Evolutionary conservation across 2,113 vertebrate genomes (phyloP), one percentile per base, ranked within the genome.

Genomic region (Anoura caudifer): DNA sequence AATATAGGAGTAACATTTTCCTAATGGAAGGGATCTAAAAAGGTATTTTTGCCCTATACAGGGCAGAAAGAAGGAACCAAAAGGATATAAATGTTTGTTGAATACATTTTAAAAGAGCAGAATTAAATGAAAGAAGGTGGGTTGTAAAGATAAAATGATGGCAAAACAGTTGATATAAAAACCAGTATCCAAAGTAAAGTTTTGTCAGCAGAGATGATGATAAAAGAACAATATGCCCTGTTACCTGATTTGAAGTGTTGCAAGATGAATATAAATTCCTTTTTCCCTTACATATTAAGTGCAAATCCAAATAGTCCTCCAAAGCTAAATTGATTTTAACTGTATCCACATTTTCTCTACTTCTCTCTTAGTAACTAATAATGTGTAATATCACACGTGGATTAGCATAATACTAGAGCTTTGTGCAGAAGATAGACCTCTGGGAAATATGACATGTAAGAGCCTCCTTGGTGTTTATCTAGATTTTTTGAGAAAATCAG

Each of bases 251-350:
- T 43, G n/a, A 94, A 96, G 50, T 54, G 1, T 17, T 73, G 38
- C 41, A 76, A 75, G 28, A 45, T 45, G 26, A 90, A n/a, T 54
- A 50, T 7, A 3, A 36, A 63, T 93, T 12, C 9, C 26, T 76
- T 92, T 65, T 36, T 36, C 81, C 26, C 41, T 26, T 76, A 87
- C 10, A 33, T 67, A 86, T 81, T 84, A 72, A 79, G 81, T 92
- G 7, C 4, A 83, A 97, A 86, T 50, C 56, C 33, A 93, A 52
- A 77, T 22, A 69, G 75, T 61, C 50, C 16, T 73, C 12, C 75
- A 94, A 95, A 83, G 43, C 59, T 65, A 83, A 91, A 77, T 16
- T 76, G 45, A 93, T 73, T 95, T 72, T 95, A 90, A 87, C 91
- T 80, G 61, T 95, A 76, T 65, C 88, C 31, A n/a, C 81, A 89